phyloP scores from a whole-genome alignment of 2,797 vertebrate genomes.

The Dryobates pubescens region DNA sequence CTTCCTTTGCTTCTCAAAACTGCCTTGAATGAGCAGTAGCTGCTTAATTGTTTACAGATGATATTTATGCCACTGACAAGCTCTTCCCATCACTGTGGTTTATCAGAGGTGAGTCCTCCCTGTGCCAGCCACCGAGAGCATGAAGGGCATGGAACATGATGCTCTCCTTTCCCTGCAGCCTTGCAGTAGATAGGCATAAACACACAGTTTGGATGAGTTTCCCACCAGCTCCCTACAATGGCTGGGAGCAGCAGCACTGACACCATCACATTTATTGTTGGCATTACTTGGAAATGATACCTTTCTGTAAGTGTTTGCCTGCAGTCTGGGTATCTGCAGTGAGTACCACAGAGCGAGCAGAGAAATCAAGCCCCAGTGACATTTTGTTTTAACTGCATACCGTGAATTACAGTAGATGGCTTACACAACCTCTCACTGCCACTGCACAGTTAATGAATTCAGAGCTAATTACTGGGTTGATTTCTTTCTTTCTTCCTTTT shows the following conservation, averaged over 20 bases:
- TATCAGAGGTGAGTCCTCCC: conserved; percentile 65
- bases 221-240: background rate
- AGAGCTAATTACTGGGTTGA: conserved; percentile 60
- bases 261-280: background rate
- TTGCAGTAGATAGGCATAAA: background rate
- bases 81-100: conserved; percentile 68
- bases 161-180: background rate
- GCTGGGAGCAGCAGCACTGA: background rate
- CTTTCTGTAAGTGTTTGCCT: background rate
- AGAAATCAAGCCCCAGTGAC: conserved; percentile 24
- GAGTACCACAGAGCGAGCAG: background rate
- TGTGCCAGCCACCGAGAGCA: fast-evolving
- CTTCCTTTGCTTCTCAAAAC: conserved; percentile 81
- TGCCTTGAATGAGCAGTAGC: conserved; percentile 79
- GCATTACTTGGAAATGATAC: background rate
- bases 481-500: conserved; percentile 31
- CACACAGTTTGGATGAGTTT: background rate
- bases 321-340: background rate
- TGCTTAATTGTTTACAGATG: conserved; percentile 85
- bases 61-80: conserved; percentile 70
- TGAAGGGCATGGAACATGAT: background rate
- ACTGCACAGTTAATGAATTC: conserved; percentile 51
- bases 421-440: conserved; percentile 55
- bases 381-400: conserved; percentile 47
- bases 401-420: conserved; percentile 25